phyloP scores from a whole-genome alignment of 2,113 vertebrate genomes.

The Mormyrus lacerda region DNA sequence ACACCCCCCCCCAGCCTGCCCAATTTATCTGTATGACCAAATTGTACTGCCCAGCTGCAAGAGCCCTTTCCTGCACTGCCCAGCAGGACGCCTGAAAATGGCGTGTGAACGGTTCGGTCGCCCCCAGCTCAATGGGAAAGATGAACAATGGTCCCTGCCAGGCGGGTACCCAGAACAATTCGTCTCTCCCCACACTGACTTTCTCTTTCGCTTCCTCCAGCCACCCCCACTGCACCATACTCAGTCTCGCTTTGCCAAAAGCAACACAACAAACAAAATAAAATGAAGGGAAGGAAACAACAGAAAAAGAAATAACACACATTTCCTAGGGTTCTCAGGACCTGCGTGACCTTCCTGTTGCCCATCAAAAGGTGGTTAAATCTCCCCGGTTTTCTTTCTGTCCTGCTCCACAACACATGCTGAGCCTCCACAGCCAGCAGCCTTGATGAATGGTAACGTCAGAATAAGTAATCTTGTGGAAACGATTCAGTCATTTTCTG shows the following conservation, averaged over 20 bases:
- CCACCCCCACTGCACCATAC: not conserved
- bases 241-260: conserved; percentile 21
- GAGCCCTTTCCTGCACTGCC: conserved; percentile 63
- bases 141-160: conserved; percentile 72
- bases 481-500: not conserved
- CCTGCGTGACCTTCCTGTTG: conserved; percentile 19
- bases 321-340: conserved; percentile 23
- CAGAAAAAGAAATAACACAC: conserved; percentile 20
- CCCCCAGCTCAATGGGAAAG: conserved; percentile 61
- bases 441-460: not conserved
- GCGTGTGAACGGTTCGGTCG: conserved; percentile 68
- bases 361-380: conserved; percentile 27
- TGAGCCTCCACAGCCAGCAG: not conserved
- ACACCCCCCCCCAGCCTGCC: not conserved
- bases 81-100: conserved; percentile 72
- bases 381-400: not conserved
- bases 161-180: conserved; percentile 29
- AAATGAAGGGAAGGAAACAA: conserved; percentile 18
- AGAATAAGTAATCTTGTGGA: not conserved
- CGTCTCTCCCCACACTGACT: conserved; percentile 15
- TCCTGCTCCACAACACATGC: not conserved
- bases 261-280: conserved; percentile 23
- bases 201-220: conserved; percentile 10
- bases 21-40: conserved; percentile 49
- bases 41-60: conserved; percentile 64